Conservation (phyloP, 2,113 vertebrate genomes). For the Pyxicephalus adspersus region DNA sequence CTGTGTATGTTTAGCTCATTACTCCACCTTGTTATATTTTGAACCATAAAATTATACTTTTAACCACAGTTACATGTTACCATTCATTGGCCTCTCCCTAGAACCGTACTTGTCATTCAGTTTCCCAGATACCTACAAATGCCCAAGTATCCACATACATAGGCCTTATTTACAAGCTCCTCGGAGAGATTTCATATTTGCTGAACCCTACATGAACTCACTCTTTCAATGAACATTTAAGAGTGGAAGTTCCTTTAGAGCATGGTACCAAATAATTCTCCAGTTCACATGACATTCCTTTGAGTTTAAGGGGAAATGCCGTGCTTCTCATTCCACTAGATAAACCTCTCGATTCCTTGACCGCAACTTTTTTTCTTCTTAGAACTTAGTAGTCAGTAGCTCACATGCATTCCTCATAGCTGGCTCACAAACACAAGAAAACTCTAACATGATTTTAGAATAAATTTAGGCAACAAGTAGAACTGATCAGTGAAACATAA, state of each 20-base stretch:
- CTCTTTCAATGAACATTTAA: constrained; percentile 29
- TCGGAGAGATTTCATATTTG: constrained; percentile 37
- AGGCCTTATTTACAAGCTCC: not conserved
- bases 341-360: constrained; percentile 12
- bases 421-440: not conserved
- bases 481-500: no score
- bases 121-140: not conserved
- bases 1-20: no score
- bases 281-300: constrained; percentile 55
- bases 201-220: constrained; percentile 51
- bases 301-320: constrained; percentile 49
- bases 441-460: not conserved
- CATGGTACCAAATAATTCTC: constrained; percentile 46
- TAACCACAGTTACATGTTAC: not conserved
- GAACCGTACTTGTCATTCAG: not conserved
- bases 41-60: not conserved
- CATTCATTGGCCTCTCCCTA: not conserved
- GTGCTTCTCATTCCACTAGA: constrained; percentile 22
- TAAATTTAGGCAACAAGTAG: no score
- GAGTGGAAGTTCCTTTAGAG: constrained; percentile 54
- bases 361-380: not conserved
- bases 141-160: not conserved
- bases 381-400: constrained; percentile 13
- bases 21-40: no score
- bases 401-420: not conserved